phyloP scores from a whole-genome alignment of 1,140 invertebrate genomes.

The Atopsyche davidsoni region DNA sequence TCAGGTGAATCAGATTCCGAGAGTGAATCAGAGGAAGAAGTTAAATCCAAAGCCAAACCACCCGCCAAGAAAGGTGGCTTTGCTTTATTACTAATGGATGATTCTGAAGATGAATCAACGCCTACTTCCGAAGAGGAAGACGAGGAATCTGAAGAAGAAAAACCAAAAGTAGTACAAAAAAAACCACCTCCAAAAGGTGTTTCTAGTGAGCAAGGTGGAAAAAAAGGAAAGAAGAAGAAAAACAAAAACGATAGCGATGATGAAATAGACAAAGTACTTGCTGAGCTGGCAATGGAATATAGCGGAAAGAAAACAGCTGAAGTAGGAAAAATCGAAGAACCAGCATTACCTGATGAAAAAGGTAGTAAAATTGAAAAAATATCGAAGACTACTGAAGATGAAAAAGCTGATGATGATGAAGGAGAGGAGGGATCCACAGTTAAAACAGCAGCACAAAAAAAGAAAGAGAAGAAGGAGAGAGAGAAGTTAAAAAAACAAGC shows the following conservation, averaged over 20 bases:
- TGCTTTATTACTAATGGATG: constrained; percentile 54
- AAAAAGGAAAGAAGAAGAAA: constrained; percentile 67
- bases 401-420: constrained; percentile 44
- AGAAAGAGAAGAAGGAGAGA: constrained; percentile 80
- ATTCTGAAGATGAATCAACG: constrained; percentile 42
- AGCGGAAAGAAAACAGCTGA: constrained; percentile 50
- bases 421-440: constrained; percentile 57
- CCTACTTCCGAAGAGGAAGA: constrained; percentile 38
- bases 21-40: constrained; percentile 25
- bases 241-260: constrained; percentile 76
- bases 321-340: constrained; percentile 33
- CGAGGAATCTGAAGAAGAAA: constrained; percentile 46
- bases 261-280: constrained; percentile 77
- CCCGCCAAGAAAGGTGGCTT: constrained; percentile 53
- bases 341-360: constrained; percentile 34
- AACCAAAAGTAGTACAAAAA: constrained; percentile 43
- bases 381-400: constrained; percentile 46
- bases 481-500: constrained; percentile 70
- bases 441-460: constrained; percentile 79
- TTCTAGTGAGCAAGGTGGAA: constrained; percentile 50
- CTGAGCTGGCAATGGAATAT: constrained; percentile 74
- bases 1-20: constrained; percentile 45
- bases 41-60: constrained; percentile 47
- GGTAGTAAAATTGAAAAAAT: constrained; percentile 43
- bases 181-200: constrained; percentile 46